Base-by-base conservation (phyloP, 2,113 vertebrate species). In the Nycticryphes semicollaris region DNA sequence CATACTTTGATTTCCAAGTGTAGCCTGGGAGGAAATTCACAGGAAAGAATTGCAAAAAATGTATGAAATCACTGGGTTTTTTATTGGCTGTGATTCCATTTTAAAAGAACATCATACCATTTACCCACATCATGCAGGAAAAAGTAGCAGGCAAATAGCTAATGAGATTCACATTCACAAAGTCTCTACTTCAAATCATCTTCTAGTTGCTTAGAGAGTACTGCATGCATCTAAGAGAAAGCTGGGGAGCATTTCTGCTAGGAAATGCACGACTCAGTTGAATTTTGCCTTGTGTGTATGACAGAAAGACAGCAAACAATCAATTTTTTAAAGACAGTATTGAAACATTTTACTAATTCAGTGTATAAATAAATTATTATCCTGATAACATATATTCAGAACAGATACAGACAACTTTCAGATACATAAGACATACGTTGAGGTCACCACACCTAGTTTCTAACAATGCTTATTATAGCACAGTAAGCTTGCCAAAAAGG, bases 71-170 rank as follows among this genome's bases (percentile, higher is more conserved):
- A 98, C 98, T 98, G 98, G 97, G 97, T 98, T 91, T 96, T 99
- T 99, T 98, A 98, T 98, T 98, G 98, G 98, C 97, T 97, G 99
- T 99, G 98, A 99, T 99, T 99, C 98, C 98, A 98, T 98, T 98
- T 98, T 86, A 98, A 98, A 98, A 98, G 98, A 98, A 98, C 98
- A 98, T 97, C 98, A 98, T 98, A 98, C 86, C 86, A 94, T 98
- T 97, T 96, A 98, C 98, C 97, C 97, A 98, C 92, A 90, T 98
- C 99, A 99, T 99, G 99, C 99, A 99, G 97, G 98, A 98, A 98
- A 98, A 82, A 97, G 97, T 97, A 98, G 98, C 98, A 98, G 97
- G 98, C 98, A 98, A 93, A 95, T 97, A 98, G 98, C 98, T 97
- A 98, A 99, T 97, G 94, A 96, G 95, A 94, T 97, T 95, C 96